A percentile compares a stretch with the other conserved stretches of the same genome.
These are phyloP conservation scores for Andrena dorsata DNA, from an alignment of 2,888 invertebrate genomes.

Conservation along the genomic window DNA sequence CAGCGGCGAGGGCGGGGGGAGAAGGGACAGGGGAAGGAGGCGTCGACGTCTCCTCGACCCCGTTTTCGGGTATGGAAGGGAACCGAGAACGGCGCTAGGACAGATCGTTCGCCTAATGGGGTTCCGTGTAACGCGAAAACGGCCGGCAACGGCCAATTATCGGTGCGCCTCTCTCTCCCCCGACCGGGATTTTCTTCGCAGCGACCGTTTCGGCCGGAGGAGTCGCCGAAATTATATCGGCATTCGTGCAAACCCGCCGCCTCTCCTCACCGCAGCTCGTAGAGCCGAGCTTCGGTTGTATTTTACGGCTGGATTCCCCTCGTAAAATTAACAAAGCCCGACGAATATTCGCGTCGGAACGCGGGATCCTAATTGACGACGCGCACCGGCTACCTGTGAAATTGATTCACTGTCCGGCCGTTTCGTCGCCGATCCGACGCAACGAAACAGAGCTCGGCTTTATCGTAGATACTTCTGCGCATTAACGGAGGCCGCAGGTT, in stretches of 20 bases:
- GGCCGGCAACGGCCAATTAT: constrained; percentile 50
- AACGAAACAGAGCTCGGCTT: constrained; percentile 19
- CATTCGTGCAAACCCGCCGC: constrained; percentile 33
- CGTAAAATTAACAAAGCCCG: constrained; percentile 71
- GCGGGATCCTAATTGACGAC: constrained; percentile 65
- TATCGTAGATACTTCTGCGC: constrained; percentile 1
- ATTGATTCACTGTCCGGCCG: constrained; percentile 61
- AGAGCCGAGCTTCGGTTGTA: constrained; percentile 31
- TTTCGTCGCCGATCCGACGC: constrained; percentile 2
- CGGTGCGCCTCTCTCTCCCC: background rate
- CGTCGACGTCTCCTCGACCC: constrained; percentile 27
- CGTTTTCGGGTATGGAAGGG: constrained; percentile 17
- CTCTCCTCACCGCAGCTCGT: background rate
- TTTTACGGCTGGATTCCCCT: constrained; percentile 65
- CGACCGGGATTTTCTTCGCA: constrained; percentile 5
- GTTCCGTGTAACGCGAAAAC: constrained; percentile 54
- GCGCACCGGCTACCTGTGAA: constrained; percentile 62
- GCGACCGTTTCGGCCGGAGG: background rate
- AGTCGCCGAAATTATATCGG: constrained; percentile 53
- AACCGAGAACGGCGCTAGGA: constrained; percentile 16
- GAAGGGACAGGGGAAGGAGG: background rate
- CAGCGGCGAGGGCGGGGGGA: background rate
- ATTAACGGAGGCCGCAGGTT: constrained; percentile 2
- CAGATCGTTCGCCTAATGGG: constrained; percentile 53
- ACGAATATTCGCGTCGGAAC: constrained; percentile 57